phyloP scores from a whole-genome alignment of 2,797 vertebrate species.

The Rhodeus uyekii region DNA sequence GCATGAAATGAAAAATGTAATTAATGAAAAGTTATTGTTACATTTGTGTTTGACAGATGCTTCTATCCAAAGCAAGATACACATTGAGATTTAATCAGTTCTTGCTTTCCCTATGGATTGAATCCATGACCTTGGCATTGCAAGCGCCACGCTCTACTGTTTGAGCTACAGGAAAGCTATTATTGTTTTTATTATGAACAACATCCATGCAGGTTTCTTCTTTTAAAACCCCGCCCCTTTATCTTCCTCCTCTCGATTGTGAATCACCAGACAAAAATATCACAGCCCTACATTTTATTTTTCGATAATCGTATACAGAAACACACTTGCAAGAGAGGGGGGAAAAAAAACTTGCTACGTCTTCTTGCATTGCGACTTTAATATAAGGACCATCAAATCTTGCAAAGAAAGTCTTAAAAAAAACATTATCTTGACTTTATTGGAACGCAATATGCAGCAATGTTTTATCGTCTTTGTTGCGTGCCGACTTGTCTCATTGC shows the following conservation, averaged over 20 bases:
- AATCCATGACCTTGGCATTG: no score
- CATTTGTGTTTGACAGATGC: no score
- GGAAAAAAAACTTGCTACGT: background rate
- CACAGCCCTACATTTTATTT: background rate
- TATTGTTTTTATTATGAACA: background rate
- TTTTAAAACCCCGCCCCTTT: background rate
- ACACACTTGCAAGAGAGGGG: no score
- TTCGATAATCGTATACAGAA: background rate
- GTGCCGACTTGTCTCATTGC: background rate
- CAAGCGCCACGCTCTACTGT: no score
- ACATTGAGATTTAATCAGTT: no score
- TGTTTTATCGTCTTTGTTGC: background rate
- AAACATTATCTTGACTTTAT: no score
- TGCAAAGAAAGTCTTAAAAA: background rate
- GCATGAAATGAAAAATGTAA: background rate
- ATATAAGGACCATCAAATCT: background rate
- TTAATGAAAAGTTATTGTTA: background rate
- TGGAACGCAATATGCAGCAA: background rate
- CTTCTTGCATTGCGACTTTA: background rate
- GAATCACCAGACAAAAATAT: background rate
- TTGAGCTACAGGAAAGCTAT: no score
- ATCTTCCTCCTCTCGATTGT: background rate
- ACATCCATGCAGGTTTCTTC: background rate
- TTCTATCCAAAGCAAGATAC: no score
- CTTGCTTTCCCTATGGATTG: no score